These are phyloP conservation scores for Rhyacichthys aspro DNA, from an alignment of 2,797 vertebrate genomes.

Conservation along the genomic window DNA sequence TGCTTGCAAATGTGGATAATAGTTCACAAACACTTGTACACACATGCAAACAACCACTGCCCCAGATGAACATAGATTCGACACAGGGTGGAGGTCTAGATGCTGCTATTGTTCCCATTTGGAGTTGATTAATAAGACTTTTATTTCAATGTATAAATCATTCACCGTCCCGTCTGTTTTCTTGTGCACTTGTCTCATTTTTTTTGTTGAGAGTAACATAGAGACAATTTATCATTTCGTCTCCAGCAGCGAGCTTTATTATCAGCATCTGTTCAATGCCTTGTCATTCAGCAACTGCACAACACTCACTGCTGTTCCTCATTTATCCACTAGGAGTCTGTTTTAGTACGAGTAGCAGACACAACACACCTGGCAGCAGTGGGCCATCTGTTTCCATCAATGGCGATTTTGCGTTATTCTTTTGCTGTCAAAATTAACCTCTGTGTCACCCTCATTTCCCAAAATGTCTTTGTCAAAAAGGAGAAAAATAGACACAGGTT, in stretches of 20 bases:
- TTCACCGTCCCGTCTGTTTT: background rate
- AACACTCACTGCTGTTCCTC: too few species aligned
- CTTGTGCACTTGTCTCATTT: background rate
- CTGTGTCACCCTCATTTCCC: too few species aligned
- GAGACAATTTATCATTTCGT: background rate
- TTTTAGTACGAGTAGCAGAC: too few species aligned
- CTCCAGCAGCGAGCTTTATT: background rate
- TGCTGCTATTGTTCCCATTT: background rate
- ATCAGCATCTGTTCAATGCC: background rate
- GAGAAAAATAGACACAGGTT: too few species aligned
- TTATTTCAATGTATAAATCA: background rate
- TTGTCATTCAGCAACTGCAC: too few species aligned
- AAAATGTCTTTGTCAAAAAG: too few species aligned
- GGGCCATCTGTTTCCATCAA: too few species aligned
- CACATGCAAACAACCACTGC: background rate
- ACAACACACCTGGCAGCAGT: too few species aligned
- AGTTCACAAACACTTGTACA: constrained; percentile 5
- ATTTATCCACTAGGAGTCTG: too few species aligned
- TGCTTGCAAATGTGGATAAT: background rate
- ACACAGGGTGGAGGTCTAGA: background rate
- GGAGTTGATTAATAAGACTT: constrained; percentile 9
- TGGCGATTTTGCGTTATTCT: too few species aligned
- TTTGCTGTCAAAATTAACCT: too few species aligned
- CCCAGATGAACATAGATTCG: background rate
- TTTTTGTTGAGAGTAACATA: background rate